A percentile compares a stretch with the other conserved stretches of the same genome.
These are phyloP conservation scores for Cranoglanis bouderius DNA, from an alignment of 2,113 vertebrate species.

Conservation along the genomic window DNA sequence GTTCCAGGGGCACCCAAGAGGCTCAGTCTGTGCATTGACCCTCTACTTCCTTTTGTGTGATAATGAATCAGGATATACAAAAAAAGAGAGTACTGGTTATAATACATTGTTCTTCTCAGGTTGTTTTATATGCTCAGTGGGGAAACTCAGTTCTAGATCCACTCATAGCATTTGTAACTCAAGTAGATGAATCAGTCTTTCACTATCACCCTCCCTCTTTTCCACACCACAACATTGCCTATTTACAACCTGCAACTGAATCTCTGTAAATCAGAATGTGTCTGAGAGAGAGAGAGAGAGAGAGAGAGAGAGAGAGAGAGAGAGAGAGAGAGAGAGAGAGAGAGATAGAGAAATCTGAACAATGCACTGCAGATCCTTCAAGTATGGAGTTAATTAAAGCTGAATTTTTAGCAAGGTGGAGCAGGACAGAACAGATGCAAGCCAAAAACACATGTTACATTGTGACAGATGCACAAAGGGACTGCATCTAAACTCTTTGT, in stretches of 20 bases:
- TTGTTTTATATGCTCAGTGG: not conserved
- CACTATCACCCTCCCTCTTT: not conserved
- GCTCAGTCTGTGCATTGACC: not conserved
- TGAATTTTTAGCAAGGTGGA: constrained; percentile 32
- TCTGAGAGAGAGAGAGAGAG: constrained; percentile 16
- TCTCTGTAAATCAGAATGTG: constrained; percentile 3
- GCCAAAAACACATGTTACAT: constrained; percentile 17
- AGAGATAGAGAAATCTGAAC: constrained; percentile 18
- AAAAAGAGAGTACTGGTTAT: not conserved
- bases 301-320: not conserved
- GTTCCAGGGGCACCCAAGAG: not conserved
- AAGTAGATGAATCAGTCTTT: not conserved
- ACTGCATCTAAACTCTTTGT: constrained; percentile 28
- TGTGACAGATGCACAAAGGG: constrained; percentile 24
- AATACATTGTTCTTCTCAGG: not conserved
- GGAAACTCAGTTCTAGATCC: not conserved
- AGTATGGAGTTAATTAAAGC: constrained; percentile 46
- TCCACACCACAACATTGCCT: not conserved
- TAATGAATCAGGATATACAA: not conserved
- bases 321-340: not conserved
- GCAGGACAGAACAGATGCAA: constrained; percentile 30
- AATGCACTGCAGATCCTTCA: constrained; percentile 30
- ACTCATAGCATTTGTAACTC: constrained; percentile 8
- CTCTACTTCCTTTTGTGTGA: not conserved
- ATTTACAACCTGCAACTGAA: constrained; percentile 7